Evolutionary conservation across 2,888 invertebrate species (phyloP).

Genomic region (Heterodera filipjevi): DNA sequence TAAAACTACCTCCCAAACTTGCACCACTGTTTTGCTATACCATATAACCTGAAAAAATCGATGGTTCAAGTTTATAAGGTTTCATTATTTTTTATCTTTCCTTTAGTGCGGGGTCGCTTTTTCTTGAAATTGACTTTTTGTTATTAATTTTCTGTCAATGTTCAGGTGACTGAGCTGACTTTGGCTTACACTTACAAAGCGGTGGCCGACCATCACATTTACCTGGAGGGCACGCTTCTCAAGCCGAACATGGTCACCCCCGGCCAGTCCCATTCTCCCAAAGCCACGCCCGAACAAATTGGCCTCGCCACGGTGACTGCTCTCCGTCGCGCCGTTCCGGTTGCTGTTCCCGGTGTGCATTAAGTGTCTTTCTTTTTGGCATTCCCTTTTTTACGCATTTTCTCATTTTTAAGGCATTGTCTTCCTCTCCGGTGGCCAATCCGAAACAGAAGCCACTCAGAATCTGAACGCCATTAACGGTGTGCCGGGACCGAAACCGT

Average conservation of each 20-base stretch:
- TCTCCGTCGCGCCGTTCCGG: constrained; percentile 87
- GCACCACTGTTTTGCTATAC: no score
- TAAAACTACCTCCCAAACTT: no score
- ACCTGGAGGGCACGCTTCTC: constrained; percentile 92
- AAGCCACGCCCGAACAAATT: constrained; percentile 81
- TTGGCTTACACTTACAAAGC: constrained; percentile 95
- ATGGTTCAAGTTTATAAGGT: no score
- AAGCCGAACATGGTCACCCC: constrained; percentile 99
- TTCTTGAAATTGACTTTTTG: background rate
- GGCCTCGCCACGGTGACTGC: constrained; percentile 92
- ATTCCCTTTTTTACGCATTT: background rate
- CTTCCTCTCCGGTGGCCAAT: constrained; percentile 97
- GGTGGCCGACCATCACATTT: constrained; percentile 92
- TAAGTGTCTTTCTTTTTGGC: background rate
- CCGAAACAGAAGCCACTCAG: constrained; percentile 93
- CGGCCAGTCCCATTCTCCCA: constrained; percentile 78
- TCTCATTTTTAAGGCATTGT: constrained; percentile 71
- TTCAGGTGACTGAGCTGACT: constrained; percentile 87
- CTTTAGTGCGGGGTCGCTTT: no score
- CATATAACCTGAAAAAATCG: no score
- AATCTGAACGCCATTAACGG: constrained; percentile 95
- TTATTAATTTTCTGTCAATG: background rate
- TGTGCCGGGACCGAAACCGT: constrained; percentile 82
- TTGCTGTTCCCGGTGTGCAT: constrained; percentile 80
- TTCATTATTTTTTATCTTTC: no score